Evolutionary conservation across 1,140 invertebrate species (phyloP).

Genomic region (Drosophila nannoptera): DNA sequence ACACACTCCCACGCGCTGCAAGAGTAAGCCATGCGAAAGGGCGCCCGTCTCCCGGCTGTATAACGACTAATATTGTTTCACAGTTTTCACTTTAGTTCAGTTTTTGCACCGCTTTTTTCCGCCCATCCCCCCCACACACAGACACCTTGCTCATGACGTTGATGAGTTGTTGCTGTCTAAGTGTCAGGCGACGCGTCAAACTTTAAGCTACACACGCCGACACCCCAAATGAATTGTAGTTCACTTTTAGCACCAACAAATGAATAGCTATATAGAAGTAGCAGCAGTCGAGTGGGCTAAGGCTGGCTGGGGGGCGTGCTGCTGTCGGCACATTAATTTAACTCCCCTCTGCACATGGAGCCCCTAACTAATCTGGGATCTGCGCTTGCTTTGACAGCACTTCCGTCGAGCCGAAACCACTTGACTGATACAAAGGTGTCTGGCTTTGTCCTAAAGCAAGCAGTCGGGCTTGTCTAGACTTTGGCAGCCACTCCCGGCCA

Average conservation of each 20-base stretch:
- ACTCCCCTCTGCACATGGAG: constrained; percentile 12
- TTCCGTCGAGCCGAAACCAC: constrained; percentile 52
- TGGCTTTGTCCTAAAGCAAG: constrained; percentile 35
- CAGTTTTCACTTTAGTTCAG: constrained; percentile 57
- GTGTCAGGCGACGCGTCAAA: constrained; percentile 74
- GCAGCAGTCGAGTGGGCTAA: background rate
- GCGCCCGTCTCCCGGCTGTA: constrained; percentile 12
- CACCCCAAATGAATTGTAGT: constrained; percentile 66
- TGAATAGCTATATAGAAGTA: background rate
- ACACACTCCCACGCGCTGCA: constrained; percentile 12
- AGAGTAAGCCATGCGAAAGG: constrained; percentile 49
- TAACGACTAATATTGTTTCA: constrained; percentile 68
- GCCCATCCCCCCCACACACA: constrained; percentile 6
- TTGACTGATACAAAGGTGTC: constrained; percentile 59
- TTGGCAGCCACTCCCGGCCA: constrained; percentile 28
- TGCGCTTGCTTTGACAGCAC: constrained; percentile 66
- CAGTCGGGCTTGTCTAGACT: constrained; percentile 49
- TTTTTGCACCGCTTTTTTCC: constrained; percentile 34
- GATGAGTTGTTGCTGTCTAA: constrained; percentile 78
- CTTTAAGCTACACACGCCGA: constrained; percentile 75
- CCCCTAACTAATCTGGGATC: constrained; percentile 61
- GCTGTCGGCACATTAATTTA: constrained; percentile 68
- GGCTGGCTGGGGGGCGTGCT: constrained; percentile 21
- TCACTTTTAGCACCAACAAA: constrained; percentile 3
- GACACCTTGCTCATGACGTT: constrained; percentile 64